Base-by-base conservation (phyloP, 1,140 invertebrate species). In the Plutomurus gul region DNA sequence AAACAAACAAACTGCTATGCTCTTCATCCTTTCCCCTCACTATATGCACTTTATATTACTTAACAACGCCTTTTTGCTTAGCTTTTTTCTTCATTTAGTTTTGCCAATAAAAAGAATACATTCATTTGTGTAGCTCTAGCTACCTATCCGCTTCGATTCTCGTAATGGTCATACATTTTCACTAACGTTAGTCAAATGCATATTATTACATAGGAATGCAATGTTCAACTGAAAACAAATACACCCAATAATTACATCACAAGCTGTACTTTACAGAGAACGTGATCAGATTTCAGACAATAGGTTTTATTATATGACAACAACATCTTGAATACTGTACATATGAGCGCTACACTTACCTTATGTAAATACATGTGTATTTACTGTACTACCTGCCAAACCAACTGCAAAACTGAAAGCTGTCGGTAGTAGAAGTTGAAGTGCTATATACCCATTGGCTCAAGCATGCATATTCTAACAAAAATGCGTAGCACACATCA, bases 41-140 rank as follows among this genome's bases (percentile, higher is more conserved):
- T n/a, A n/a, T n/a, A n/a, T n/a, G 33, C 27, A 60, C 27, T 33
- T 13, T 4, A 60, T 25, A 60, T n/a, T n/a, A 33, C 8, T 60
- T 27, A 60, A 60, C 25, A 60, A 60, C 51, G 51, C 51, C 51
- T 60, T n/a, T n/a, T 33, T 60, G 51, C 33, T 60, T 60, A 30
- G 51, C 22, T 60, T 60, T 30, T 33, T 60, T 16, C 27, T 60
- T 16, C 27, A 1, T 60, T 60, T 60, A 16, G 11, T 16, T 60
- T 60, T 60, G 51, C 25, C 27, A 60, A 60, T 60, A 30, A 25
- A 33, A 60, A 60, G 51, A 60, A 30, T 33, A 13, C 13, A 25
- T 33, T 60, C 30, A 60, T 60, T 60, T 56, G 46, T 49, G 16
- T n/a, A 47, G 46, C 46, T n/a, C n/a, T 56, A 56, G 25, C 51